phyloP scores from a whole-genome alignment of 2,797 vertebrate species.

The Acipenser oxyrinchus region DNA sequence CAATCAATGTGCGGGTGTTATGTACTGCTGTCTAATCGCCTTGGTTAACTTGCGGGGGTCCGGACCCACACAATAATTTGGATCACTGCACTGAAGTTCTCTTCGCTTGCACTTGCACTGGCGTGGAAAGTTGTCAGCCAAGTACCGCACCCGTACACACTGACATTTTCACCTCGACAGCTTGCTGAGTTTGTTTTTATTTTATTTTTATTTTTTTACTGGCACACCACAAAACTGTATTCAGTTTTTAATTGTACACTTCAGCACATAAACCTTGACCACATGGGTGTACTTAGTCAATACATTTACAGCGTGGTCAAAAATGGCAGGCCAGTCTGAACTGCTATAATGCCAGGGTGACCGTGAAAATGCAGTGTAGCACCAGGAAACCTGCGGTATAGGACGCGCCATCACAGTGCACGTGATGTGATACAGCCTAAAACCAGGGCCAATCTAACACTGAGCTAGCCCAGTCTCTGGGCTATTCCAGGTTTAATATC shows the following conservation, averaged over 20 bases:
- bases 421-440: no score
- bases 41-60: slow-evolving; percentile 1
- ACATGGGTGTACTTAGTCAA: slow-evolving; percentile 58
- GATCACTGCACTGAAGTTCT: slow-evolving; percentile 15
- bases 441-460: no score
- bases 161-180: slow-evolving; percentile 67
- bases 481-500: no score
- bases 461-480: no score
- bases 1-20: not conserved
- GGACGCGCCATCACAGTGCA: no score
- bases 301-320: no score
- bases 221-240: slow-evolving; percentile 59
- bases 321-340: no score
- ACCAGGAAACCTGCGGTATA: no score
- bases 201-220: slow-evolving; percentile 4
- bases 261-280: slow-evolving; percentile 62
- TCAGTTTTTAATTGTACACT: slow-evolving; percentile 62
- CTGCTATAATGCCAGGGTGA: no score
- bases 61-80: slow-evolving; percentile 7
- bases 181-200: slow-evolving; percentile 46
- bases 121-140: slow-evolving; percentile 6
- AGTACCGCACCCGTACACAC: slow-evolving; percentile 26
- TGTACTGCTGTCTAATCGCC: not conserved
- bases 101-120: slow-evolving; percentile 13
- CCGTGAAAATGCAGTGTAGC: no score